phyloP scores from a whole-genome alignment of 2,113 vertebrate genomes.

The Nesospiza acunhae region DNA sequence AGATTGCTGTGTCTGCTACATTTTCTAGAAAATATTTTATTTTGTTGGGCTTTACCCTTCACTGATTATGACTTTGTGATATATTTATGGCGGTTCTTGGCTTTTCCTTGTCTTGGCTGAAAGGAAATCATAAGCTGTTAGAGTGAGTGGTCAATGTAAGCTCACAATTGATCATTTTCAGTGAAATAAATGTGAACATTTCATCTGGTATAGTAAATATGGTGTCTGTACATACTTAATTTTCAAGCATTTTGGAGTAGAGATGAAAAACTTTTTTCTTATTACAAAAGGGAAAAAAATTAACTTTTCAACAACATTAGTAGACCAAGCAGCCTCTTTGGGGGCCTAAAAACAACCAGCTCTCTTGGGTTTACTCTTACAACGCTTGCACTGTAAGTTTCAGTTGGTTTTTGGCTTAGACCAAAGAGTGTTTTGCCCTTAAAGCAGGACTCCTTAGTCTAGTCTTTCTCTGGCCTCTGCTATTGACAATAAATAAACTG shows the following conservation, averaged over 20 bases:
- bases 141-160: background rate
- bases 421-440: background rate
- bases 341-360: accelerated
- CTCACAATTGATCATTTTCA: background rate
- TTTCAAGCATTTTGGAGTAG: background rate
- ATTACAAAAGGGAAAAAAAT: background rate
- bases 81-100: background rate
- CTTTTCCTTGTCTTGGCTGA: background rate
- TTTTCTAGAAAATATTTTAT: background rate
- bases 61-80: background rate
- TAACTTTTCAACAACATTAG: background rate
- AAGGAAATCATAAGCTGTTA: background rate
- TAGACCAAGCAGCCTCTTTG: background rate
- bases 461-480: background rate
- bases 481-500: background rate
- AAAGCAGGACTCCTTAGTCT: background rate
- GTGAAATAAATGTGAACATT: background rate
- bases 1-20: background rate
- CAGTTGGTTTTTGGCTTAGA: background rate
- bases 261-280: background rate
- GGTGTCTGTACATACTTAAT: background rate
- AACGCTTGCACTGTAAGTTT: background rate
- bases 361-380: background rate
- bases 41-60: background rate
- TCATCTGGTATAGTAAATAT: background rate